Conservation (phyloP, 2,113 vertebrate genomes). For the Hippocampus guttulatus region DNA sequence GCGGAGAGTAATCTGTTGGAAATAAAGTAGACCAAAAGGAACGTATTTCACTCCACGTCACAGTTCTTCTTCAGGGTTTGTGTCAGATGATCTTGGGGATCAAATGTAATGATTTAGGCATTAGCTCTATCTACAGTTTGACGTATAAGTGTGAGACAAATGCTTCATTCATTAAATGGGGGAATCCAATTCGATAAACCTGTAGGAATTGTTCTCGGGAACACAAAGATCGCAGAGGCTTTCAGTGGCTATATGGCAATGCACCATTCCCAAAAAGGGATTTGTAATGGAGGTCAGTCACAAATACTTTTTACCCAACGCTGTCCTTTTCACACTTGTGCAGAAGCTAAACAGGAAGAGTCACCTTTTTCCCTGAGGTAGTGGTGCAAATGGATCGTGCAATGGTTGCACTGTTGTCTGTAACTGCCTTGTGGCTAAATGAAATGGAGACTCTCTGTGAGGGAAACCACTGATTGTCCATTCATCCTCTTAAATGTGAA, state of each 20-base stretch:
- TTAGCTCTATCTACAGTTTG: not conserved
- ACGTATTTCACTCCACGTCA: conserved; percentile 7
- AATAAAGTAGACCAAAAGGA: conserved; percentile 30
- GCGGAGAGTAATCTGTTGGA: conserved; percentile 38
- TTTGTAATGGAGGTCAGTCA: conserved; percentile 30
- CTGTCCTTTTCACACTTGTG: conserved; percentile 32
- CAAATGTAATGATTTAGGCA: not conserved
- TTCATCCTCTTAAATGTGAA: conserved; percentile 42
- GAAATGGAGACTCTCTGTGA: conserved; percentile 36
- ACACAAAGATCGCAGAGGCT: not conserved
- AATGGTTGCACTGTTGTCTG: conserved; percentile 20
- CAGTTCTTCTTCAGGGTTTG: not conserved
- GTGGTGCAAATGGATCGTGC: conserved; percentile 20
- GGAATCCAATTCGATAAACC: not conserved
- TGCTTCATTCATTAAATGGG: not conserved
- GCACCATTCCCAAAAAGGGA: conserved; percentile 40
- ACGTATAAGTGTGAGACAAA: conserved; percentile 4
- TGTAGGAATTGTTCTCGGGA: not conserved
- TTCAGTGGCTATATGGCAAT: conserved; percentile 12
- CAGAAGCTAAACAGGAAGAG: conserved; percentile 21
- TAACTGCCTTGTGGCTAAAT: conserved; percentile 17
- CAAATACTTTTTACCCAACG: conserved; percentile 28
- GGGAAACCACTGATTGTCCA: conserved; percentile 43
- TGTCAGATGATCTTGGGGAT: not conserved
- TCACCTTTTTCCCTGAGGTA: conserved; percentile 20